These are phyloP conservation scores for Campylomormyrus numenius DNA, from an alignment of 2,113 vertebrate genomes.

Conservation along the genomic window DNA sequence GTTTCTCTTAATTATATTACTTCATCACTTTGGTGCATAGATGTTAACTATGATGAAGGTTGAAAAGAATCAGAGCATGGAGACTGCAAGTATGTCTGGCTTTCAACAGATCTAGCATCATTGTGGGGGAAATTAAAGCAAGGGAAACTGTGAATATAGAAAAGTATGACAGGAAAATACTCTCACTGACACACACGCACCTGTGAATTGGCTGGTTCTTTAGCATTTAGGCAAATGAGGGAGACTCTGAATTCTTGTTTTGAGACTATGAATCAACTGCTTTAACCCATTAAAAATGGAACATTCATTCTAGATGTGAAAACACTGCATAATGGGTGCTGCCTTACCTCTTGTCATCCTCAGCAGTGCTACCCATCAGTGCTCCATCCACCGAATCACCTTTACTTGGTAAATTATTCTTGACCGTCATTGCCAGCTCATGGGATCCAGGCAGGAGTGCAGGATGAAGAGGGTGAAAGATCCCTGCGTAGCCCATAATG, in stretches of 20 bases:
- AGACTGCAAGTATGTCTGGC: not conserved
- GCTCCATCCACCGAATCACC: slow-evolving; percentile 29
- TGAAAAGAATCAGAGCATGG: not conserved
- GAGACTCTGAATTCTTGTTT: slow-evolving; percentile 32
- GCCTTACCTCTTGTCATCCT: slow-evolving; percentile 45
- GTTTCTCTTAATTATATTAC: not conserved
- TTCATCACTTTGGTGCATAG: not conserved
- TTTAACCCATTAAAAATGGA: slow-evolving; percentile 10
- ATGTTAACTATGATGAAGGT: not conserved
- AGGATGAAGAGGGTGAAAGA: slow-evolving; percentile 41
- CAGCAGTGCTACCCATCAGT: slow-evolving; percentile 19
- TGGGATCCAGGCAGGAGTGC: slow-evolving; percentile 26
- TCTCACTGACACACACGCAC: slow-evolving; percentile 23
- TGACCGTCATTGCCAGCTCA: slow-evolving; percentile 34
- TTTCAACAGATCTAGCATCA: not conserved
- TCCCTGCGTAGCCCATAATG: slow-evolving; percentile 32
- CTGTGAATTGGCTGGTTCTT: slow-evolving; percentile 48
- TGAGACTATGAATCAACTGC: slow-evolving; percentile 21
- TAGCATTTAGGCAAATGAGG: slow-evolving; percentile 44
- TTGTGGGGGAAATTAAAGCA: slow-evolving; percentile 33
- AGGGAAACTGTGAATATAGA: slow-evolving; percentile 44
- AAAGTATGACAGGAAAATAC: slow-evolving; percentile 44
- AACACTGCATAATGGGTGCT: not conserved
- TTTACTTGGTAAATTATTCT: slow-evolving; percentile 40
- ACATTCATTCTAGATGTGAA: not conserved